A percentile compares a stretch with the other conserved stretches of the same genome.
Conservation (phyloP, 37 sponge, comb jelly and placozoan genomes). For the Crambe crambe region DNA sequence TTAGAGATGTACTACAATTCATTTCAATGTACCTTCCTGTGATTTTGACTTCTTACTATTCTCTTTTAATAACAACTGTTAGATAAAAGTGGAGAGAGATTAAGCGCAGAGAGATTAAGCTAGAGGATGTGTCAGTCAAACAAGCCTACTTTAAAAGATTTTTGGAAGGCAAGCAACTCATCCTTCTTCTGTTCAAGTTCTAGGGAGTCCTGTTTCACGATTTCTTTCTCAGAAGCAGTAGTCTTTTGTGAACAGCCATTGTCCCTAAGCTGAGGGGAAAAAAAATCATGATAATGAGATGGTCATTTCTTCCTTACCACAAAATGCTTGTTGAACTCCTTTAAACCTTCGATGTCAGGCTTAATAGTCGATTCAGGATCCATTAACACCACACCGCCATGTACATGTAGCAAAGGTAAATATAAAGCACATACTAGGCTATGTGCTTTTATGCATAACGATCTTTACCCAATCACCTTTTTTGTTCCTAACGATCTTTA, state of each 20-base stretch:
- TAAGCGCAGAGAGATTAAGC: not conserved
- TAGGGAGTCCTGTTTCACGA: not conserved
- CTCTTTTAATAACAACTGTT: not conserved
- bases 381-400: too few species aligned
- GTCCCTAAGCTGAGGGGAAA: not conserved
- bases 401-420: too few species aligned
- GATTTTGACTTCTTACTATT: not conserved
- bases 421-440: too few species aligned
- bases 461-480: too few species aligned
- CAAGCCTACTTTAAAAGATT: constrained; percentile 30
- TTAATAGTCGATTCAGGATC: too few species aligned
- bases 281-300: not conserved
- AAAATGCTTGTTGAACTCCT: constrained; percentile 29
- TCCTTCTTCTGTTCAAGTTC: constrained; percentile 16
- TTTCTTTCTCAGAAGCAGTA: not conserved
- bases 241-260: too few species aligned
- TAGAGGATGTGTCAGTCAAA: not conserved
- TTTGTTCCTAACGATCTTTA: too few species aligned
- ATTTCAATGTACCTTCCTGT: not conserved
- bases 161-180: constrained; percentile 30
- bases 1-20: too few species aligned
- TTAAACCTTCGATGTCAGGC: constrained; percentile 5
- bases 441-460: not conserved
- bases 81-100: not conserved
- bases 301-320: not conserved